Evolutionary conservation across 1,140 invertebrate genomes (phyloP).

Genomic region (Magallana gigas): DNA sequence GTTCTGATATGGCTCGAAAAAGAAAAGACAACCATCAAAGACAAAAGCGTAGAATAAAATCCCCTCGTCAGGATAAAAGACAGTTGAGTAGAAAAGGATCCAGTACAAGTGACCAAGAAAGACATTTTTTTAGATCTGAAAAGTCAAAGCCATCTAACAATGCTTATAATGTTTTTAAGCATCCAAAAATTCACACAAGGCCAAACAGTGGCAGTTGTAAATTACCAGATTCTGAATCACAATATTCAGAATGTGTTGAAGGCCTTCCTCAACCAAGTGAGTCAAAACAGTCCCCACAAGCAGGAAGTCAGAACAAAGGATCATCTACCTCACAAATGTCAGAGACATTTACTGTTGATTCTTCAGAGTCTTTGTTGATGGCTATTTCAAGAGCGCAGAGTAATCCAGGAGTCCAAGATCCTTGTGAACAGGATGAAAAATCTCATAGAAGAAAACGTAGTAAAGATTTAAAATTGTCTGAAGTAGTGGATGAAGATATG

Average conservation of each 20-base stretch:
- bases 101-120: constrained; percentile 51
- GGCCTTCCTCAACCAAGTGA: constrained; percentile 27
- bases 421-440: constrained; percentile 41
- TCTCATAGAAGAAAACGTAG: constrained; percentile 53
- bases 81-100: constrained; percentile 47
- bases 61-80: constrained; percentile 56
- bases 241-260: background rate
- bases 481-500: constrained; percentile 24
- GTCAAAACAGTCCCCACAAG: constrained; percentile 40
- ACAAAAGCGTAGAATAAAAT: constrained; percentile 63
- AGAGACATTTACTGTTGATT: constrained; percentile 69
- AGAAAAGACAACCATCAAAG: constrained; percentile 49
- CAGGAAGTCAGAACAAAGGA: constrained; percentile 42
- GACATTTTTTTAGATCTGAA: constrained; percentile 39
- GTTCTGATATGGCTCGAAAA: constrained; percentile 56
- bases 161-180: constrained; percentile 56
- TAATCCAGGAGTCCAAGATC: background rate
- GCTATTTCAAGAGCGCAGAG: constrained; percentile 45
- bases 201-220: constrained; percentile 51
- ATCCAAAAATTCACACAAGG: constrained; percentile 66
- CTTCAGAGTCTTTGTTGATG: constrained; percentile 59
- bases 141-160: constrained; percentile 51
- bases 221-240: constrained; percentile 16
- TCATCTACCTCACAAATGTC: constrained; percentile 58
- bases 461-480: constrained; percentile 52